Evolutionary conservation across 2,797 vertebrate species (phyloP), one percentile per base, ranked within the genome.

Genomic region (Morelia viridis): DNA sequence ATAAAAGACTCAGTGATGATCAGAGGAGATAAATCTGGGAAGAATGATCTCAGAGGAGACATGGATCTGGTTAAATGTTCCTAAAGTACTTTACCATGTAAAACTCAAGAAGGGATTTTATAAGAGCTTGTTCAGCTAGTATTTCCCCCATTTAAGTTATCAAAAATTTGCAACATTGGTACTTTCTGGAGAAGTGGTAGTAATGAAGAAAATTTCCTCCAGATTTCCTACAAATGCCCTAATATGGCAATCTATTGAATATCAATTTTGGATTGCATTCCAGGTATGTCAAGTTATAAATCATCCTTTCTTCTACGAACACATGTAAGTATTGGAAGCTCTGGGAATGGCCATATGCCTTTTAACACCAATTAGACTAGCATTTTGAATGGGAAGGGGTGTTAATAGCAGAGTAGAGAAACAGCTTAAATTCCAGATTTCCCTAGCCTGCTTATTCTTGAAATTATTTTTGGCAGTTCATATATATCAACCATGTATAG

Each of bases 191-290:
- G 35, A 88, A 56, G 22, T 50, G 19, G 41, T 26, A 28, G 41
- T 62, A 61, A 22, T 22, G n/a, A 83, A 71, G 10, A 12, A 80
- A 88, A 80, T 91, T 80, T 91, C 57, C 28, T 62, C 91, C 91
- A 91, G 46, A 61, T 91, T 91, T 88, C n/a, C 41, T 62, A 15
- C 41, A 17, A 80, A 56, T 35, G 22, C 87, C 22, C n/a, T 56
- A 61, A 15, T 41, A 80, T 31, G 17, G 50, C 57, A 88, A 41
- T 46, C 35, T 87, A 91, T 80, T 61, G 41, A 65, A 61, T 91
- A 91, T 53, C 65, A 61, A 22, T 22, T 50, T 65, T n/a, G 57
- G 85, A 61, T 61, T 22, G 24, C 31, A 46, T 61, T 24, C 41
- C 31, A 87, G 4, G 15, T 62, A 31, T n/a, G 9, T 22, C n/a